Evolutionary conservation across 2,888 invertebrate genomes (phyloP).

Genomic region (Tetrapedia diversipes): DNA sequence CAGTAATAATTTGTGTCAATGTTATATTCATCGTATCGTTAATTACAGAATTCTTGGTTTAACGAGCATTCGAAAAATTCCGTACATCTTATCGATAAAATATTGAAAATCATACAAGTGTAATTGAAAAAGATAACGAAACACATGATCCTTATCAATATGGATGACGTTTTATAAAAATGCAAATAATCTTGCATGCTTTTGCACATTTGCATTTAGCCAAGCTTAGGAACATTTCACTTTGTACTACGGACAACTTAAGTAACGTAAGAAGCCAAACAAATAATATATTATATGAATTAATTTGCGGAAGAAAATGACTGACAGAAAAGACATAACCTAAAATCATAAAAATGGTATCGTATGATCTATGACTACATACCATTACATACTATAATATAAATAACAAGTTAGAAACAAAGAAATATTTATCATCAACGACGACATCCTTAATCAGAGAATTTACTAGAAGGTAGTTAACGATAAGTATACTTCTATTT

Average conservation of each 20-base stretch:
- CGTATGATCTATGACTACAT: neutral
- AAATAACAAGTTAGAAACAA: no score
- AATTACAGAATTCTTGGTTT: neutral
- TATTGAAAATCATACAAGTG: neutral
- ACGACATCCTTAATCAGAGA: neutral
- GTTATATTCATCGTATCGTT: neutral
- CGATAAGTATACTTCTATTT: neutral
- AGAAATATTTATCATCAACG: neutral
- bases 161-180: constrained; percentile 13
- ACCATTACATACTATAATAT: no score
- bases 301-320: constrained; percentile 6
- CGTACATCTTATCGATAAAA: neutral
- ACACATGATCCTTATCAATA: constrained; percentile 23
- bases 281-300: neutral
- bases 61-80: neutral
- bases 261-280: constrained; percentile 15
- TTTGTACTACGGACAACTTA: constrained; percentile 9
- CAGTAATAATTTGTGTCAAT: neutral
- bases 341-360: neutral
- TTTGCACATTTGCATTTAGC: neutral
- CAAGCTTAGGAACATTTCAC: constrained; percentile 7
- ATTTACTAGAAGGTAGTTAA: no score
- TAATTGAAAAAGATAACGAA: neutral
- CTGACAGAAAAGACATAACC: neutral
- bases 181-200: constrained; percentile 11